Evolutionary conservation across 2,113 vertebrate genomes (phyloP), one percentile per base, ranked within the genome.

Genomic region (Clarias gariepinus): DNA sequence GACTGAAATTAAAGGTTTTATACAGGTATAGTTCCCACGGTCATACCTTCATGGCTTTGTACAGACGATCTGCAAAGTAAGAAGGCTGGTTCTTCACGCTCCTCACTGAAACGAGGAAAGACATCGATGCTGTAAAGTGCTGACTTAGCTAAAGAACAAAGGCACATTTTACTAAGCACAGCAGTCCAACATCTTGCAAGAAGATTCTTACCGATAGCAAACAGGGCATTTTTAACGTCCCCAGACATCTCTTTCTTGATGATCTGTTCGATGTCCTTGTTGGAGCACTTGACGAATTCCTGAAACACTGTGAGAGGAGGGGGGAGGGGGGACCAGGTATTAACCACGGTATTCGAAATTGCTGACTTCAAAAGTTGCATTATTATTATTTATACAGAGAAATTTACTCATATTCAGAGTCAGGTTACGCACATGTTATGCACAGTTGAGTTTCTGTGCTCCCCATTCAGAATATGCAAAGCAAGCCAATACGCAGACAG

Each of bases 21-120:
- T 85, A 19, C 8, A 15, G 36, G 41, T 73, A 66, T 3, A 9
- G 23, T 23, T 2, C 47, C 25, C 64, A 76, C 21, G 23, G 47
- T 47, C 82, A 66, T 94, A 99, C 98, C 98, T 99, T 99, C 98
- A 99, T 99, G 90, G 98, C 97, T 92, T 97, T 97, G 94, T 99
- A 98, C 85, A 99, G 94, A 47, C 97, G 97, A 91, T 99, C 97
- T 10, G 98, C 97, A 18, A 99, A 97, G 93, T 98, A 99, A 30
- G 95, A 96, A 0, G 97, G 96, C 92, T 97, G 97, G 93, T 98
- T 98, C 95, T 98, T 98, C 85, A 99, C 96, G 64, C 97, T 99
- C 60, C 96, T 93, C 41, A 99, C 98, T 99, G 92, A 76, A 92
- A 87, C 18, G 83, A 68, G 76, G 7, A 84, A 41, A 66, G 0